Base-by-base conservation (phyloP, 2,888 invertebrate genomes). In the Synanthedon andrenaeformis region DNA sequence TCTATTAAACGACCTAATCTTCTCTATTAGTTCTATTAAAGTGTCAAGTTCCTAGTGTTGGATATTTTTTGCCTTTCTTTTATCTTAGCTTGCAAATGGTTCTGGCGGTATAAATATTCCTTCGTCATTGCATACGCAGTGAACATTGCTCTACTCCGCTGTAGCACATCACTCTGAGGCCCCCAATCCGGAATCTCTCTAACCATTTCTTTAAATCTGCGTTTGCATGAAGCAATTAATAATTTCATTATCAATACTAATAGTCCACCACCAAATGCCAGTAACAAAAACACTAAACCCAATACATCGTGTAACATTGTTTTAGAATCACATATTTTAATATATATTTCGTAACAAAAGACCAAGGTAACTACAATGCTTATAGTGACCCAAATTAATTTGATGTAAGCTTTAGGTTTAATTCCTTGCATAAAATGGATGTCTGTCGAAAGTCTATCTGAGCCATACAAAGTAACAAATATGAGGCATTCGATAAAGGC, bases 81-180 rank as follows among this genome's bases (percentile, higher is more conserved):
- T 14, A 86, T 77, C 0, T 84, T 83, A 0, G 84, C 83, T 54
- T 84, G 81, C 41, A 87, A 66, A 56, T 86, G 83, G 58, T 86
- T 83, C 60, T 87, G 88, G 0, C 88, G 70, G 59, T 88, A 88
- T 64, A 88, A 72, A 59, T 87, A 88, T 63, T 88, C 88, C 58
- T 88, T 88, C 12, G 88, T 88, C 87, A 87, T 87, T 3, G 87
- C 85, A 54, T 87, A 83, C 4, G 85, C 83, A 1, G 77, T 73
- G 63, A 88, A 88, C 88, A 88, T 86, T 1, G 76, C 79, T 51
- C 88, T 70, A 57, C 88, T 87, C 3, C 86, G 68, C 57, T 69
- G 70, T 51, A 88, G 62, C 11, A 85, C 54, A 2, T 76, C 76
- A 51, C 63, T 72, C 35, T 62, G 65, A 0, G 88, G 87, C 0